Evolutionary conservation across 2,888 invertebrate species (phyloP).

Genomic region (Hypercompe scribonia): DNA sequence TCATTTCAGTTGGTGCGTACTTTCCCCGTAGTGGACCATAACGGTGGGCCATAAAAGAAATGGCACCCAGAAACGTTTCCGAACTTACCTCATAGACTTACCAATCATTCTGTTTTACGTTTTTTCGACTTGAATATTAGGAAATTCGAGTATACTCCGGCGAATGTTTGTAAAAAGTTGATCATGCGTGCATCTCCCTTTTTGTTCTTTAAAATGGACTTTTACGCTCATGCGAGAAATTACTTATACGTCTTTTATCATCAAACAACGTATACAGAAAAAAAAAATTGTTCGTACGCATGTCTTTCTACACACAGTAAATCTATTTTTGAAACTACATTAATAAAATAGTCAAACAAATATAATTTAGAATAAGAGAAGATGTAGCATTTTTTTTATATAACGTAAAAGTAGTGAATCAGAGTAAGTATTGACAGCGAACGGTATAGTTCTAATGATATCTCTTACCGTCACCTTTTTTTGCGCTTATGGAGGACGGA

Average conservation of each 20-base stretch:
- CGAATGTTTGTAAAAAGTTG: background rate
- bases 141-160: background rate
- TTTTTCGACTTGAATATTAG: slow-evolving; percentile 12
- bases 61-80: slow-evolving; percentile 64
- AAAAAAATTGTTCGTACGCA: background rate
- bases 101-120: slow-evolving; percentile 56
- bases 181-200: background rate
- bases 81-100: slow-evolving; percentile 68
- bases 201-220: too few species aligned
- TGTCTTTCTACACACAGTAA: too few species aligned
- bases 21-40: slow-evolving; percentile 68
- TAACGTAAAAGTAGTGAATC: too few species aligned
- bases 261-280: background rate
- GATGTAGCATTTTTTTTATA: too few species aligned
- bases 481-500: too few species aligned
- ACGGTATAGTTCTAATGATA: too few species aligned
- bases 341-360: too few species aligned
- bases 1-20: slow-evolving; percentile 53
- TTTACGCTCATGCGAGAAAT: background rate
- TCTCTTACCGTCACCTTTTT: too few species aligned
- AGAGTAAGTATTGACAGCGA: too few species aligned
- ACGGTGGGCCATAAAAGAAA: slow-evolving; percentile 72
- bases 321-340: too few species aligned
- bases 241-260: background rate
- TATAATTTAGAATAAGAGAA: too few species aligned